phyloP scores from a whole-genome alignment of 2,888 invertebrate genomes.

The Hypselothyrea guttata region DNA sequence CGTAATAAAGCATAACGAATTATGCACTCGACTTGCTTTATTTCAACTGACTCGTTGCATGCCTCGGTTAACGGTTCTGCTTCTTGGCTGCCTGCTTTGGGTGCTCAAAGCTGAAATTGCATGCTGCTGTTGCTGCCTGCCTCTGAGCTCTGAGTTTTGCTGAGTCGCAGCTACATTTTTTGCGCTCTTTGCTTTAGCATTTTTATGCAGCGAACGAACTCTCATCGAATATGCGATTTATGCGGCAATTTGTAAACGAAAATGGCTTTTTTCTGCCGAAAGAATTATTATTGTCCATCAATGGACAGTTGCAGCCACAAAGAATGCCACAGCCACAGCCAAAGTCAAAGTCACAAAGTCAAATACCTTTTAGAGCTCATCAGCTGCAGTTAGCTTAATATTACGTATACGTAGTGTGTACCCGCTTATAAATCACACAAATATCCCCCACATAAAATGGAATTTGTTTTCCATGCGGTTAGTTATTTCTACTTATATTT shows the following conservation, averaged over 20 bases:
- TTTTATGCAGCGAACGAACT: constrained; percentile 45
- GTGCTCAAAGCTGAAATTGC: constrained; percentile 50
- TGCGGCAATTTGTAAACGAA: constrained; percentile 77
- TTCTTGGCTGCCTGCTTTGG: constrained; percentile 39
- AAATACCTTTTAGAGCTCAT: constrained; percentile 61
- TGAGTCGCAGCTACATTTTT: background rate
- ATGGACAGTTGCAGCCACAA: constrained; percentile 27
- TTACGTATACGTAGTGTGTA: constrained; percentile 51
- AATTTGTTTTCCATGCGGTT: constrained; percentile 4
- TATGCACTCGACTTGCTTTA: constrained; percentile 76
- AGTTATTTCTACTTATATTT: background rate
- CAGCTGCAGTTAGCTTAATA: constrained; percentile 64
- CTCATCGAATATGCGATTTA: constrained; percentile 78
- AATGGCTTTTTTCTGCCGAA: constrained; percentile 69
- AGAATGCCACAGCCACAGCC: constrained; percentile 27
- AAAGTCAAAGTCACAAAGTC: constrained; percentile 30
- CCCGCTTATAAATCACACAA: background rate
- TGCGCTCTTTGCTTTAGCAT: constrained; percentile 44
- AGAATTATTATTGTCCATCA: constrained; percentile 77
- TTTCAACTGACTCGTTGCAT: constrained; percentile 52
- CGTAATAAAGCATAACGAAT: constrained; percentile 77
- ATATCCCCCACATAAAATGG: constrained; percentile 53
- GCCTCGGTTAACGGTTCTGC: constrained; percentile 70
- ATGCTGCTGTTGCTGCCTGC: constrained; percentile 27
- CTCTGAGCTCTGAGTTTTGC: background rate